phyloP scores from a whole-genome alignment of 2,113 vertebrate species.

The Rattus norvegicus region GRCr8 NC_086019.1:20695501-20696000 shows the following conservation, averaged over 20 bases:
- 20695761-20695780: neutral
- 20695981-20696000: neutral
- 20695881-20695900: neutral
- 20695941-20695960: no score
- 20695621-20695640: neutral
- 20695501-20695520: neutral
- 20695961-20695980: neutral
- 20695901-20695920: rapidly evolving
- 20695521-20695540: neutral
- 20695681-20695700: neutral
- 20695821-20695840: no score
- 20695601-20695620: neutral
- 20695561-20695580: neutral
- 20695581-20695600: neutral
- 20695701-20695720: neutral
- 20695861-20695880: neutral
- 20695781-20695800: neutral
- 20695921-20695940: neutral
- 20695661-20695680: neutral
- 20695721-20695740: neutral
- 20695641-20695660: neutral
- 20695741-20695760: neutral
- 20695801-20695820: neutral
- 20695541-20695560: neutral
- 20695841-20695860: neutral